Conservation (phyloP, 2,113 vertebrate species). For the Brienomyrus brachyistius region DNA sequence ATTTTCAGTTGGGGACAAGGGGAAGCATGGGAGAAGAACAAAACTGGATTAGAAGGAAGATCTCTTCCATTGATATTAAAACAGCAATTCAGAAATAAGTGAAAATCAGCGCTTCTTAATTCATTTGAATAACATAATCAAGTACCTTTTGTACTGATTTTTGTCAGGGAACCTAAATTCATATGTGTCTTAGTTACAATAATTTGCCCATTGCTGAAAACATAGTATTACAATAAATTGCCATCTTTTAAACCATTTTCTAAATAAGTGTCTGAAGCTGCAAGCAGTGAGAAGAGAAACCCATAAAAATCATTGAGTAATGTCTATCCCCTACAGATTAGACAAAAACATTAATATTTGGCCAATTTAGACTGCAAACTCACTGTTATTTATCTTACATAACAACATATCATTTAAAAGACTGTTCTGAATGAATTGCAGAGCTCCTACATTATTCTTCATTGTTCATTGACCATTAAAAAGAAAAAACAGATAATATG, state of each 20-base stretch:
- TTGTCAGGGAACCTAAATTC: neutral
- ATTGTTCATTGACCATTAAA: conserved; percentile 24
- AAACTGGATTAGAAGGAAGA: conserved; percentile 3
- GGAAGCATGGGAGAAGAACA: neutral
- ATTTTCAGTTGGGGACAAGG: conserved; percentile 4
- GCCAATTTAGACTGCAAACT: neutral
- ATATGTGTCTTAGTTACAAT: neutral
- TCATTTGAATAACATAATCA: neutral
- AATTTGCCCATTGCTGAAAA: neutral
- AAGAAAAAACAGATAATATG: neutral
- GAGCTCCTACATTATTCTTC: neutral
- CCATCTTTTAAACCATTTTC: neutral
- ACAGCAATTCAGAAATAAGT: neutral
- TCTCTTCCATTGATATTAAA: neutral
- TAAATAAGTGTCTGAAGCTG: neutral
- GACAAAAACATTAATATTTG: neutral
- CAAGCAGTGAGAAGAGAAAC: neutral
- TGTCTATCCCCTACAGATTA: neutral
- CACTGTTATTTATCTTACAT: neutral
- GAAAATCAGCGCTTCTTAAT: neutral
- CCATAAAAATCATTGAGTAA: neutral
- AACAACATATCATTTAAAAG: neutral
- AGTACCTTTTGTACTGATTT: neutral
- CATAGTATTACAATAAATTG: neutral
- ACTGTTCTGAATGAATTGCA: neutral